Evolutionary conservation across 2,888 invertebrate genomes (phyloP), one percentile per base, ranked within the genome.

Genomic region (Agonopterix subpropinquella): DNA sequence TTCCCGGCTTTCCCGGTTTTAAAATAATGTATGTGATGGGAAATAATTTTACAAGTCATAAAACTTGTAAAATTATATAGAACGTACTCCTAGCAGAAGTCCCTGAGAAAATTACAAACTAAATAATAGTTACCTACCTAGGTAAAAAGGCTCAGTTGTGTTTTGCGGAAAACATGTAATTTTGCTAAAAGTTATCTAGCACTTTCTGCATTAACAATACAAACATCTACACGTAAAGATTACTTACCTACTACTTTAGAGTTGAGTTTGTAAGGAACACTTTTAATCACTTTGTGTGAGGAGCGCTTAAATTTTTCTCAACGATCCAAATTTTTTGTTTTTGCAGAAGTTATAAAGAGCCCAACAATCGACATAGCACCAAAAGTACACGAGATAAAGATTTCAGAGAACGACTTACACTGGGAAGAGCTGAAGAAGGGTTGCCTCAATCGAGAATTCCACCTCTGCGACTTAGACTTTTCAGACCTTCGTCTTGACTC

Each of bases 401-500:
- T 97, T 71, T 95, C 96, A 0, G 98, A 98, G 80, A 96, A 96
- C 68, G 98, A 98, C 68, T 80, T 98, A 2, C 96, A 98, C 68
- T 99, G 99, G 98, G 98, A 98, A 70, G 96, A 96, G 69, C 80
- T 98, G 1, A 73, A 70, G 54, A 93, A 94, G 47, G 92, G 93
- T 41, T 93, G 92, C 56, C 89, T 95, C 61, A 90, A 92, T 53
- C 89, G 96, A 55, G 93, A 94, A 54, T 88, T 96, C 73, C 92
- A 95, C 57, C 90, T 97, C 45, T 97, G 98, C 76, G 98, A 99
- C 81, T 90, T 99, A 68, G 99, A 99, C 81, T 99, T 99, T 80
- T 97, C 97, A 9, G 98, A 99, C 80, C 89, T 99, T 48, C 92
- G 92, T 47, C 92, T 92, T 37, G 96, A 96, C 49, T 98, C 98